Base-by-base conservation (phyloP, 2,888 invertebrate genomes). In the Torymus texanus region DNA sequence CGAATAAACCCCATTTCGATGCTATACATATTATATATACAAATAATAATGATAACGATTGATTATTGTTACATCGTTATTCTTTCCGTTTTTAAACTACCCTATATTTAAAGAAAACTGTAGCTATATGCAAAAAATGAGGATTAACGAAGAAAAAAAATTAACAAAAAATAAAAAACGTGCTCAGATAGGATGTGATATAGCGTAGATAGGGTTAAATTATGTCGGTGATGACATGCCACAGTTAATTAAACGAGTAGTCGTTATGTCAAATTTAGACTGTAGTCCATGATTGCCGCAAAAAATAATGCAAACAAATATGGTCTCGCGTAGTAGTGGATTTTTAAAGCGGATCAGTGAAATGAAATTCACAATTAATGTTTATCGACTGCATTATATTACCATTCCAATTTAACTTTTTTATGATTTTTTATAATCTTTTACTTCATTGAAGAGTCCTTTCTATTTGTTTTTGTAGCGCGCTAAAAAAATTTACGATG, bases 131-230 rank as follows among this genome's bases (percentile, higher is more conserved):
- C 74, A 75, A 75, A 72, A 61, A 66, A 78, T n/a, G 51, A 72
- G 18, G 29, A 70, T 59, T 72, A 79, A 51, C 59, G 51, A 82
- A 65, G 65, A 78, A 74, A 71, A 74, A 70, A 78, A 63, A 51
- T 55, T 58, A 53, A 75, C 50, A 67, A 55, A 81, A 79, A 73
- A 78, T 55, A 80, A 76, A 72, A 83, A 53, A 84, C 83, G 82
- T 87, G 86, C 87, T 88, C 88, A 86, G 87, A 88, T 88, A 88
- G 88, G 86, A 88, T 88, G 88, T 88, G 88, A 88, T 88, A 88
- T 88, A 88, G 87, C 85, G 84, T 88, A 89, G 87, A 85, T 81
- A 84, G 86, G 87, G 86, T 87, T 88, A 63, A 81, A 79, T 81
- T 71, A 74, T 76, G 73, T 78, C 78, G 56, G 59, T 66, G 77